Evolutionary conservation across 2,888 invertebrate genomes (phyloP).

Genomic region (Drosophila rellima): DNA sequence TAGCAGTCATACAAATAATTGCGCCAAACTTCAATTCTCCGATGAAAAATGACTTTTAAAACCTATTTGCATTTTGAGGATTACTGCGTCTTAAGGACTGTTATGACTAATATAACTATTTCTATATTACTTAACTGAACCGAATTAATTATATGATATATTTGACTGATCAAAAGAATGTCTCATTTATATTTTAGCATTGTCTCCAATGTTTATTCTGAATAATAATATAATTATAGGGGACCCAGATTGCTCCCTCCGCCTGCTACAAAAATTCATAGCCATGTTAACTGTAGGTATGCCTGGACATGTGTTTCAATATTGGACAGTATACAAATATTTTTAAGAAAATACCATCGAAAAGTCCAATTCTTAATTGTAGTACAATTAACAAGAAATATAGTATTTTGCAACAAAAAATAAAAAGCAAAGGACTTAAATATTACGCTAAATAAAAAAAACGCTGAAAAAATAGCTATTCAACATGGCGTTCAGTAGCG

Average conservation of each 20-base stretch:
- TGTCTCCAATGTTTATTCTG: background rate
- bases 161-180: background rate
- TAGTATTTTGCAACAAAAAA: too few species aligned
- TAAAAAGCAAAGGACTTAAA: too few species aligned
- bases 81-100: too few species aligned
- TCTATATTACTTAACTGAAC: background rate
- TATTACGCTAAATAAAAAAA: too few species aligned
- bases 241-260: background rate
- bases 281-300: too few species aligned
- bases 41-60: background rate
- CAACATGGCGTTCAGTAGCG: constrained; percentile 1
- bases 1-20: background rate
- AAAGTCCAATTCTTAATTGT: too few species aligned
- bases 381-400: too few species aligned
- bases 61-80: background rate
- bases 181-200: background rate
- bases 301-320: too few species aligned
- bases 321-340: too few species aligned
- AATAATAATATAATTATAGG: background rate
- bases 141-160: background rate
- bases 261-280: background rate
- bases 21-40: background rate
- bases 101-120: background rate
- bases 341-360: too few species aligned
- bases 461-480: background rate